Evolutionary conservation across 2,888 invertebrate species (phyloP).

Genomic region (Prosopocoilus inquinatus): DNA sequence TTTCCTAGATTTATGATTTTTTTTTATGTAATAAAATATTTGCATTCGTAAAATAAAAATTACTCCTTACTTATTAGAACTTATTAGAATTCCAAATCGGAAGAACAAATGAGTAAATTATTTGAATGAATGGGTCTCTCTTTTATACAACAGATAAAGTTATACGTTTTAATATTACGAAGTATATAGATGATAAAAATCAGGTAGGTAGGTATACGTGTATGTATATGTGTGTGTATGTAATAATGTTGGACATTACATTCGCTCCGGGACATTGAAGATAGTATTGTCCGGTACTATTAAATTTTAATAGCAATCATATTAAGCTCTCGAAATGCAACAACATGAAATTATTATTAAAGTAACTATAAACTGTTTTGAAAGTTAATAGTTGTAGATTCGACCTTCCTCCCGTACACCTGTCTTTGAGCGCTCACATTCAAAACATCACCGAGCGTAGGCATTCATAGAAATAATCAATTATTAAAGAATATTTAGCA

Average conservation of each 20-base stretch:
- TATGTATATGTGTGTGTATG: neutral
- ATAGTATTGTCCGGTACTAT: too few relatives aligned
- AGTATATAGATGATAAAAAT: too few relatives aligned
- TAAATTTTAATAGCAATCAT: neutral
- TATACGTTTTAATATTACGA: too few relatives aligned
- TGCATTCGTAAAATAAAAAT: too few relatives aligned
- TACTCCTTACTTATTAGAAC: too few relatives aligned
- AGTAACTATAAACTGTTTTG: neutral
- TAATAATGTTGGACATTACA: neutral
- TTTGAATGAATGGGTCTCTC: too few relatives aligned
- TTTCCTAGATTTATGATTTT: too few relatives aligned
- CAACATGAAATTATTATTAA: slow-evolving; percentile 3
- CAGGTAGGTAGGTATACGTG: too few relatives aligned
- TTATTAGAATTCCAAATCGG: too few relatives aligned
- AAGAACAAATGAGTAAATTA: too few relatives aligned
- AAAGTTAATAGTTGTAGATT: slow-evolving; percentile 4
- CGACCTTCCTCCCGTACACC: slow-evolving; percentile 1
- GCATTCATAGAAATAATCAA: slow-evolving; percentile 2
- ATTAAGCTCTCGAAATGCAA: neutral
- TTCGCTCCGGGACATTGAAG: neutral
- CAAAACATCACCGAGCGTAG: slow-evolving; percentile 2
- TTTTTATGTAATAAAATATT: too few relatives aligned
- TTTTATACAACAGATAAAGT: too few relatives aligned
- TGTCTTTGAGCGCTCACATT: neutral
- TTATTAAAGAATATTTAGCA: slow-evolving; percentile 2